Base-by-base conservation (phyloP, 1,140 invertebrate species). In the Gryon sp. region DNA sequence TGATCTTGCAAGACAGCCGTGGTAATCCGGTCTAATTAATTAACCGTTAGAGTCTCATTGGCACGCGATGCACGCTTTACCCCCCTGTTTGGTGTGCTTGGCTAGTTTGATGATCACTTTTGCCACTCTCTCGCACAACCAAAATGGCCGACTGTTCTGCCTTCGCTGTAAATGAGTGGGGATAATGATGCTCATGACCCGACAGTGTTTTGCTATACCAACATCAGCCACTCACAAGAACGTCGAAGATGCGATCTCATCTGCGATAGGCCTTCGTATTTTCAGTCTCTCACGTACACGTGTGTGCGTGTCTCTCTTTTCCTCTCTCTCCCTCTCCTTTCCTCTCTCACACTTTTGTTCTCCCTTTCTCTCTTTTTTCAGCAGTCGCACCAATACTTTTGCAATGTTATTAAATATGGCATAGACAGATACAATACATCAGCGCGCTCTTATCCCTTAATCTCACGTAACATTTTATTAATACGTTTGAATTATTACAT, bases 161-260 rank as follows among this genome's bases (percentile, higher is more conserved):
- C 76, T 75, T 84, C 75, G 60, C 76, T 15, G 72, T 3, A n/a
- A 41, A 57, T 30, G 34, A 60, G 85, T 83, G 84, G 83, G 84
- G 85, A 82, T 88, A 88, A 87, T 88, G 86, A 88, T 84, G 82
- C 84, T 87, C 86, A 88, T 88, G 84, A 87, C 80, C 84, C 79
- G 84, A 86, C 86, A 85, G 82, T 87, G 84, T 87, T 87, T 87
- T 86, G 83, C 82, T 88, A 86, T 86, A 87, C 86, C 82, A 86
- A 87, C 84, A 86, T 85, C 84, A 83, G 66, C 65, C 79, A 73
- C 70, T 79, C 48, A 76, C 63, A 72, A 82, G 68, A 80, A 79
- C 75, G 80, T 81, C 57, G 78, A 80, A 84, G 77, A 84, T 86
- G 80, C 75, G 82, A 86, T 86, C 83, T 86, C 82, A 85, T 86